These are phyloP conservation scores for Choreutis nemorana DNA, from an alignment of 2,888 invertebrate species.

Conservation along the genomic window DNA sequence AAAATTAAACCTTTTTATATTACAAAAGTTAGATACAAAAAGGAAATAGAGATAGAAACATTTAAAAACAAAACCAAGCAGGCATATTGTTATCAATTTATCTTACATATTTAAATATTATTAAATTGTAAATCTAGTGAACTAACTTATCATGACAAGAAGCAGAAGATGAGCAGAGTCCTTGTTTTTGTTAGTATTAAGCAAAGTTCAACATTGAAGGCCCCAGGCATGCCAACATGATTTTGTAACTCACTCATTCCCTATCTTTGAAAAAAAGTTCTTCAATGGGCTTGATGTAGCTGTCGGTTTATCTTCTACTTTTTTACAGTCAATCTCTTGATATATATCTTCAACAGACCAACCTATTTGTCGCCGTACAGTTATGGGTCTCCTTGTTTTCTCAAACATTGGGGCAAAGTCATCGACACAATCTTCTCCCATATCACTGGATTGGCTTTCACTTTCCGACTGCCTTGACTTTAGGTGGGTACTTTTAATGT, in stretches of 20 bases:
- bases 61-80: not conserved
- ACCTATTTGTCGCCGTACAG: conserved; percentile 53
- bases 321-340: conserved; percentile 57
- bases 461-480: too few species aligned
- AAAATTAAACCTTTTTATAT: conserved; percentile 1
- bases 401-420: conserved; percentile 38
- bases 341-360: conserved; percentile 61
- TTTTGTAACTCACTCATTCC: conserved; percentile 55
- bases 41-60: not conserved
- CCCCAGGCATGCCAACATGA: conserved; percentile 45
- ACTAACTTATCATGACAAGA: too few species aligned
- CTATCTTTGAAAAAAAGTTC: conserved; percentile 49
- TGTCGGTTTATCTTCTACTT: conserved; percentile 39
- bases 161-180: too few species aligned
- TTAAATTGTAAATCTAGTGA: too few species aligned
- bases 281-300: conserved; percentile 53
- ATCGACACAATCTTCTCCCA: conserved; percentile 46
- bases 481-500: conserved; percentile 39
- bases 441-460: conserved; percentile 19
- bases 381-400: conserved; percentile 42
- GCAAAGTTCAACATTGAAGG: too few species aligned
- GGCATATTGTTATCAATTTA: too few species aligned
- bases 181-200: too few species aligned
- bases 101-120: too few species aligned
- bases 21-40: too few species aligned